Evolutionary conservation across 2,113 vertebrate species (phyloP), one percentile per base, ranked within the genome.

Genomic region (rat (Rattus norvegicus)): DNA sequence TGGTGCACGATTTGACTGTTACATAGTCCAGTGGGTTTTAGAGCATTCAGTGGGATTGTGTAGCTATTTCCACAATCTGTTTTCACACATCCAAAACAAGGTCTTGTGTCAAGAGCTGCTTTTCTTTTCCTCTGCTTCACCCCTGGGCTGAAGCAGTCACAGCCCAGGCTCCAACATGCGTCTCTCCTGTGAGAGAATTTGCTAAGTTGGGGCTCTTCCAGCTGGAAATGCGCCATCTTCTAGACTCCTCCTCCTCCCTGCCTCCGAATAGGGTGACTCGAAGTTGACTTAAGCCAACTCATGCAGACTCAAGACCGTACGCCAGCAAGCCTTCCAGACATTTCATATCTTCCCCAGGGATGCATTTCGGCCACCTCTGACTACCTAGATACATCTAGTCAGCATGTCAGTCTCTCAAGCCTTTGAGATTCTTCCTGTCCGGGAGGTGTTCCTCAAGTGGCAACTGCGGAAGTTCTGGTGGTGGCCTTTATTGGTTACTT

Each of bases 1-100:
- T 10, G 1, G 16, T 28, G 49, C 33, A 17, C 0, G 2, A 20
- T 47, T 33, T 19, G 6, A 77, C 13, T 2, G 0, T 56, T 61
- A 5, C 8, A 70, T n/a, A 24, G 1, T 26, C 54, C 22, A 13
- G 0, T 70, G 39, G 7, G 19, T 77, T 61, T 75, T 7, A 20
- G 26, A 70, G 5, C 61, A n/a, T 65, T 59, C 28, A 26, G 14
- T 75, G 49, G 6, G 8, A 43, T 54, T 65, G 19, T 24, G 67
- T 7, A n/a, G 16, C 65, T n/a, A 16, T 75, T n/a, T 39, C 52
- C 26, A 14, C n/a, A n/a, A 52, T 6, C 73, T 28, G 5, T 77
- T 61, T 47, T n/a, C 30, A 36, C 49, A 22, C 54, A 17, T 14
- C 52, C 0, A 7, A 12, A 56, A 73, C n/a, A 39, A 80, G 79